phyloP scores from a whole-genome alignment of 2,888 invertebrate genomes.

The Sericinus montela region DNA sequence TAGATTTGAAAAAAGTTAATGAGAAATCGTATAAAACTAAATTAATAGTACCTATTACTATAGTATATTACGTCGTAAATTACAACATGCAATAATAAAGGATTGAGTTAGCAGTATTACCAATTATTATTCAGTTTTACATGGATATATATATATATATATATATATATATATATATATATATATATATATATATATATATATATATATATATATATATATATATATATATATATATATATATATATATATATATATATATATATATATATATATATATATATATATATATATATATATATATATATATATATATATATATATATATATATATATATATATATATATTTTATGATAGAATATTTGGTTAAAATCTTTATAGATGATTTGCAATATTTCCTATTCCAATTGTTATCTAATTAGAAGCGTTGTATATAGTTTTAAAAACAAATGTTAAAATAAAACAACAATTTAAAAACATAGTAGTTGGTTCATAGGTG shows the following conservation, averaged over 20 bases:
- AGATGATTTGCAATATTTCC: constrained; percentile 48
- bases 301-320: not conserved
- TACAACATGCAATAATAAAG: constrained; percentile 14
- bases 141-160: constrained; percentile 11
- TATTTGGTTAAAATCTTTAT: constrained; percentile 22
- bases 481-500: constrained; percentile 69
- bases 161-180: not conserved
- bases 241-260: constrained; percentile 10
- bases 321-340: constrained; percentile 8
- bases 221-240: constrained; percentile 2
- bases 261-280: constrained; percentile 1
- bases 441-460: constrained; percentile 50
- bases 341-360: not conserved
- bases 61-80: constrained; percentile 41
- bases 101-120: constrained; percentile 2
- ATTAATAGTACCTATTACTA: constrained; percentile 39
- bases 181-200: constrained; percentile 11
- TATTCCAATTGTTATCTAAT: constrained; percentile 50
- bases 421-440: constrained; percentile 60
- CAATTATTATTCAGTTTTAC: constrained; percentile 4
- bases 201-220: constrained; percentile 6
- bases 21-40: constrained; percentile 48
- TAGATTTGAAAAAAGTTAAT: constrained; percentile 58
- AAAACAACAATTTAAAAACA: constrained; percentile 63
- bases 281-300: constrained; percentile 13